These are phyloP conservation scores for Dysidea cf. avara DNA, from an alignment of 37 sponge, comb jelly and placozoan genomes.

Conservation along the genomic window DNA sequence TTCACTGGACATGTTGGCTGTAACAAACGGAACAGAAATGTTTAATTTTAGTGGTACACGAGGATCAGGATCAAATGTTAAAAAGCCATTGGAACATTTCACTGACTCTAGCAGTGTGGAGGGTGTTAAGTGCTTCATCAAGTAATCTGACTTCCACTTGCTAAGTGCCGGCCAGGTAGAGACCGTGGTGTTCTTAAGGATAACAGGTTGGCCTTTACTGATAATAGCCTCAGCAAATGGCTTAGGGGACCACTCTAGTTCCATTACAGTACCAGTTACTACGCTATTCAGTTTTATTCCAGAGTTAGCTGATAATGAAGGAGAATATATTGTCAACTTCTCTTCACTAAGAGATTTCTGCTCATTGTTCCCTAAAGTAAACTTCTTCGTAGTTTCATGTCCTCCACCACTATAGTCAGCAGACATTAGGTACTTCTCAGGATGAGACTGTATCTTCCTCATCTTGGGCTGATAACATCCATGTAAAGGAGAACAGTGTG, in stretches of 20 bases:
- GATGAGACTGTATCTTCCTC: too few relatives aligned
- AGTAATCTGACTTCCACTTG: slow-evolving; percentile 69
- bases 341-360: too few relatives aligned
- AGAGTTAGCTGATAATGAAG: too few relatives aligned
- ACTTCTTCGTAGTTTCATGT: too few relatives aligned
- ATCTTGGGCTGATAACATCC: slow-evolving; percentile 39
- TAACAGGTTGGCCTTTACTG: slow-evolving; percentile 38
- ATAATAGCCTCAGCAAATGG: slow-evolving; percentile 55
- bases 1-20: slow-evolving; percentile 57
- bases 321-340: too few relatives aligned
- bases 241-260: slow-evolving; percentile 46
- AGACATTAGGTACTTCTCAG: too few relatives aligned
- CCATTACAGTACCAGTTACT: slow-evolving; percentile 8
- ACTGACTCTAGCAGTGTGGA: slow-evolving; percentile 39
- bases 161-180: slow-evolving; percentile 60
- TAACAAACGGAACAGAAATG: slow-evolving; percentile 64
- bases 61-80: slow-evolving; percentile 87
- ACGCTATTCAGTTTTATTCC: background rate
- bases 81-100: slow-evolving; percentile 59
- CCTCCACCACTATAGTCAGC: too few relatives aligned
- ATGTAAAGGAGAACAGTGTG: slow-evolving; percentile 69
- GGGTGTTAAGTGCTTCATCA: slow-evolving; percentile 27
- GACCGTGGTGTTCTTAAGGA: slow-evolving; percentile 64
- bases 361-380: too few relatives aligned
- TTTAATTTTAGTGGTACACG: slow-evolving; percentile 65